Base-by-base conservation (phyloP, 2,797 vertebrate species). In the Erethizon dorsatum region DNA sequence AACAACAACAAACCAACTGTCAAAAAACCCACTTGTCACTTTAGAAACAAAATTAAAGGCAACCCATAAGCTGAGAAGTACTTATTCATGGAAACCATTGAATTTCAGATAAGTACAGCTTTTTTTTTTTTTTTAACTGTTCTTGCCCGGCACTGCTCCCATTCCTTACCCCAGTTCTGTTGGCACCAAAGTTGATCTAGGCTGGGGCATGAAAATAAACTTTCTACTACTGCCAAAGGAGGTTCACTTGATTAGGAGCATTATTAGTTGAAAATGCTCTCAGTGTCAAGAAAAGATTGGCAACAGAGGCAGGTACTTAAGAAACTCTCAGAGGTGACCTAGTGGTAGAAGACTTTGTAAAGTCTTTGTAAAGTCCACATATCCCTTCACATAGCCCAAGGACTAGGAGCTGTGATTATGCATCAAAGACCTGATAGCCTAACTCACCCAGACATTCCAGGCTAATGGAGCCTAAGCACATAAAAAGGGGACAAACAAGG, bases 41-140 rank as follows among this genome's bases (percentile, higher is more conserved):
- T 26, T 52, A 50, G 26, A 52, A 78, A 78, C 31, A 77, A 28
- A 50, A 83, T 67, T 75, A 73, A 92, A 90, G 63, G n/a, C 33
- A 83, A 26, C 71, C 22, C 67, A 79, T 17, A 91, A 95, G 87
- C 9, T 77, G n/a, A 86, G 18, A 89, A 79, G 33, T 65, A 57
- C 26, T 83, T 75, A 69, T 79, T 95, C 4, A 59, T 80, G 75
- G 79, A 95, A 91, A 92, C 14, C 50, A 80, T 59, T 69, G 69
- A 80, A 83, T 80, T 94, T 91, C 69, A 78, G 59, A 6, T 80
- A 95, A 84, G 37, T 61, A 52, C 59, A 93, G 65, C 24, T n/a
- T 20, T 6, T 56, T 20, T 75, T 59, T 50, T 13, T n/a, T n/a
- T n/a, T n/a, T n/a, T n/a, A n/a, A 0, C 86, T 83, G 52, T 89